A percentile compares a stretch with the other conserved stretches of the same genome.
These are phyloP conservation scores for Scaptomyza caliginosa DNA, from an alignment of 2,888 invertebrate genomes.

Conservation along the genomic window DNA sequence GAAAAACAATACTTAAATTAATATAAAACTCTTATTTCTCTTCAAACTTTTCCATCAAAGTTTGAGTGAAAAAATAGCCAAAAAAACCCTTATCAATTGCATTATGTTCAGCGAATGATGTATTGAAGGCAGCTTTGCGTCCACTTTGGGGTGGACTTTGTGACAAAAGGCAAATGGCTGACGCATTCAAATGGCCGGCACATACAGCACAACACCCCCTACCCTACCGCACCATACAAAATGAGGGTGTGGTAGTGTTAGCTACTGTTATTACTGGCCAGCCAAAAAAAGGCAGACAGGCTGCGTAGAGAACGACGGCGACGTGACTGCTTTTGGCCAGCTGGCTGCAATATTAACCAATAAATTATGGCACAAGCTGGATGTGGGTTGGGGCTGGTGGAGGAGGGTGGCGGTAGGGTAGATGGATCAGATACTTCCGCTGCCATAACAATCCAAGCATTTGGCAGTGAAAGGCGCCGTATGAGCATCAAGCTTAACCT, in stretches of 20 bases:
- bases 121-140: constrained; percentile 22
- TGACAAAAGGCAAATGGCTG: constrained; percentile 54
- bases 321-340: constrained; percentile 41
- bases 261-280: constrained; percentile 57
- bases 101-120: constrained; percentile 22
- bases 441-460: constrained; percentile 50
- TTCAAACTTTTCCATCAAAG: too few relatives aligned
- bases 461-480: constrained; percentile 68
- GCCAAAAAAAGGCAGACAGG: constrained; percentile 18
- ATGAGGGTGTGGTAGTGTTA: constrained; percentile 37
- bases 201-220: constrained; percentile 16
- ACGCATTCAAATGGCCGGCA: constrained; percentile 71
- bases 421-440: constrained; percentile 48
- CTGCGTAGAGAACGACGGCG: constrained; percentile 18
- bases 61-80: background rate
- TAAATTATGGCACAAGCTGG: constrained; percentile 64
- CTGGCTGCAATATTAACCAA: constrained; percentile 57
- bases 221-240: constrained; percentile 7
- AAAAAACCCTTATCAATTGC: constrained; percentile 19
- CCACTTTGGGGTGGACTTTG: constrained; percentile 27
- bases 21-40: too few relatives aligned
- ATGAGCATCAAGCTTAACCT: constrained; percentile 57
- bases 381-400: background rate
- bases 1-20: background rate
- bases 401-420: background rate